Evolutionary conservation across 1,140 invertebrate genomes (phyloP).

Genomic region (Anagrus nilaparvatae): DNA sequence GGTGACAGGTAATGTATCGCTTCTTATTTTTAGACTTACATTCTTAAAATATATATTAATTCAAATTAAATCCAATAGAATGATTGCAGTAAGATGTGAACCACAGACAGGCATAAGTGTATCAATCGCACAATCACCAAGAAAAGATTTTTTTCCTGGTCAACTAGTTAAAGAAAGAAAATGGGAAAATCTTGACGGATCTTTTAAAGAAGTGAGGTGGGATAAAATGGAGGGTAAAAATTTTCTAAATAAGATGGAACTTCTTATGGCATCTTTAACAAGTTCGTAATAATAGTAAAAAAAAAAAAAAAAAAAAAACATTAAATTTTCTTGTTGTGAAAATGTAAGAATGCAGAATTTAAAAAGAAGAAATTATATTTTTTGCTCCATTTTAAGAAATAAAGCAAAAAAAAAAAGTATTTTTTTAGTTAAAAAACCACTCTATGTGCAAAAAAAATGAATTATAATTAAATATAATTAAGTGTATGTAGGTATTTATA

Average conservation of each 20-base stretch:
- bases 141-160: conserved; percentile 78
- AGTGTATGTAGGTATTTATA: no score
- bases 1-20: conserved; percentile 51
- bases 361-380: neutral
- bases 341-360: neutral
- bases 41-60: conserved; percentile 7
- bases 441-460: no score
- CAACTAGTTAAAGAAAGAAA: conserved; percentile 77
- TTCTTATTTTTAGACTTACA: conserved; percentile 2
- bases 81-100: conserved; percentile 84
- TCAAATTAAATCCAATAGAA: conserved; percentile 41
- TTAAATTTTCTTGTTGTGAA: conserved; percentile 6
- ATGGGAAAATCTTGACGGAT: conserved; percentile 84
- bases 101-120: conserved; percentile 56
- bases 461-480: no score
- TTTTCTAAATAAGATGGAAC: conserved; percentile 93
- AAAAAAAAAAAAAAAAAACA: conserved; percentile 6
- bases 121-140: conserved; percentile 71
- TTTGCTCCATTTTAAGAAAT: conserved; percentile 9
- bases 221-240: conserved; percentile 96
- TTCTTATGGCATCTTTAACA: conserved; percentile 85
- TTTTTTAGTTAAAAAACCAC: no score
- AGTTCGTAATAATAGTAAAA: conserved; percentile 36
- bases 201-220: conserved; percentile 83
- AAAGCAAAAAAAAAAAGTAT: no score